Conservation (phyloP, 2,113 vertebrate species). For the Etheostoma cragini region DNA sequence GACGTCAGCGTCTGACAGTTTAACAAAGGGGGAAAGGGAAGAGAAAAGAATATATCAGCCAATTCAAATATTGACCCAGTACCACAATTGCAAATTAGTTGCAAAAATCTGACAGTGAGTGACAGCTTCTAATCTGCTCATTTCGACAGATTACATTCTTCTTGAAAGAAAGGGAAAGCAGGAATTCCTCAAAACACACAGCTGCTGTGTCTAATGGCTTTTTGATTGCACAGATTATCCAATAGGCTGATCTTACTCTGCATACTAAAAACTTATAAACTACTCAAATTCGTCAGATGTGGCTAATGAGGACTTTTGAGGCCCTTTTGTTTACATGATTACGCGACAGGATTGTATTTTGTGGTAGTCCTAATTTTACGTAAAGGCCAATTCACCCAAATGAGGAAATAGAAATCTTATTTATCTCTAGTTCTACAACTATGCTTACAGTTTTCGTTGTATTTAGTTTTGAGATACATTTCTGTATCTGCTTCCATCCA, state of each 20-base stretch:
- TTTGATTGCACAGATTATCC: conserved; percentile 19
- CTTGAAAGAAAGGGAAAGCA: background rate
- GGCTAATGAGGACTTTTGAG: background rate
- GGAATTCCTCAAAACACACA: conserved; percentile 34
- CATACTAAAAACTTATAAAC: conserved; percentile 23
- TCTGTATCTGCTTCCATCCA: too few relatives aligned
- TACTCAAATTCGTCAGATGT: background rate
- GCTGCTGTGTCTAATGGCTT: conserved; percentile 17
- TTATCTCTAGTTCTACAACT: too few relatives aligned
- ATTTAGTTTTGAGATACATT: too few relatives aligned
- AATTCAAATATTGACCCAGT: conserved; percentile 80
- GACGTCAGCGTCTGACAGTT: conserved; percentile 76
- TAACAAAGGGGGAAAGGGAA: conserved; percentile 66
- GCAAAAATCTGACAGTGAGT: conserved; percentile 59
- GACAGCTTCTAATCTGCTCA: conserved; percentile 70
- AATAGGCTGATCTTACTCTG: background rate
- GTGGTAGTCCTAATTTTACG: background rate
- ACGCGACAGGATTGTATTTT: background rate
- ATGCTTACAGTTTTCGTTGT: too few relatives aligned
- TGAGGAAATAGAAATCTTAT: background rate
- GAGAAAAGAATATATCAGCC: conserved; percentile 75
- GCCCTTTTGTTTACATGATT: background rate
- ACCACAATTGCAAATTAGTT: conserved; percentile 67
- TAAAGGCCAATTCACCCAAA: background rate
- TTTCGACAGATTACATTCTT: conserved; percentile 36